Percentiles rank a stretch among this genome's conserved stretches.
Conservation (phyloP, 2,888 invertebrate genomes). For the Orthonevra nobilis region DNA sequence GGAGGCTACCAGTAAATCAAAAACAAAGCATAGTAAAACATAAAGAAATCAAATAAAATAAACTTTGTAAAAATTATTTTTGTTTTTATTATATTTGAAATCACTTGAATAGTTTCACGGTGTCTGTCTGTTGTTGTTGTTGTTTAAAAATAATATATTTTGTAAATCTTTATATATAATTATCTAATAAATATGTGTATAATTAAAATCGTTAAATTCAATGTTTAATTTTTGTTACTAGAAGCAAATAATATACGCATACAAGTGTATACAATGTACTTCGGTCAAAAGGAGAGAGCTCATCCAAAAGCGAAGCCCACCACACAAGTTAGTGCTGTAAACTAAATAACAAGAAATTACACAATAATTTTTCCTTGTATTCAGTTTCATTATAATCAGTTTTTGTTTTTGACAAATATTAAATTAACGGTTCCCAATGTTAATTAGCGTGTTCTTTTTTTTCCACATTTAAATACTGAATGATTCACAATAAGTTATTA, state of each 20-base stretch:
- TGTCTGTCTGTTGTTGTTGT: slow-evolving; percentile 41
- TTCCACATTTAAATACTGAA: slow-evolving; percentile 26
- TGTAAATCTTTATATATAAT: slow-evolving; percentile 8
- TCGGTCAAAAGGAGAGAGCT: slow-evolving; percentile 47
- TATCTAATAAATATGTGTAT: slow-evolving; percentile 31
- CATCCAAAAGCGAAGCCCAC: slow-evolving; percentile 37
- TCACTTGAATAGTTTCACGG: slow-evolving; percentile 57
- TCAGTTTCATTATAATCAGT: background rate
- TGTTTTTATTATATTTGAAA: slow-evolving; percentile 56
- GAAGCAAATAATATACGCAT: slow-evolving; percentile 20
- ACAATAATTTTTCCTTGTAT: slow-evolving; percentile 31
- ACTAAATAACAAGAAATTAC: slow-evolving; percentile 20
- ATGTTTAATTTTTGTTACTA: background rate
- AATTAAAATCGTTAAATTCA: slow-evolving; percentile 12
- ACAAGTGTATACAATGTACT: slow-evolving; percentile 11
- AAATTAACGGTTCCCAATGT: slow-evolving; percentile 13
- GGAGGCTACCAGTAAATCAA: too few relatives aligned
- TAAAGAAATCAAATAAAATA: slow-evolving; percentile 37
- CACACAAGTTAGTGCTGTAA: slow-evolving; percentile 11
- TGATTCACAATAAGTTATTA: slow-evolving; percentile 9
- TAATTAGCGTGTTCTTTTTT: slow-evolving; percentile 3
- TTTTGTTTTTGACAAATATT: background rate
- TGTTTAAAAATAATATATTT: slow-evolving; percentile 9
- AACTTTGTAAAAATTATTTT: slow-evolving; percentile 53
- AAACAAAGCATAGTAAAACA: slow-evolving; percentile 7